Conservation (phyloP, 2,113 vertebrate genomes). For the Atrichornis clamosus region DNA sequence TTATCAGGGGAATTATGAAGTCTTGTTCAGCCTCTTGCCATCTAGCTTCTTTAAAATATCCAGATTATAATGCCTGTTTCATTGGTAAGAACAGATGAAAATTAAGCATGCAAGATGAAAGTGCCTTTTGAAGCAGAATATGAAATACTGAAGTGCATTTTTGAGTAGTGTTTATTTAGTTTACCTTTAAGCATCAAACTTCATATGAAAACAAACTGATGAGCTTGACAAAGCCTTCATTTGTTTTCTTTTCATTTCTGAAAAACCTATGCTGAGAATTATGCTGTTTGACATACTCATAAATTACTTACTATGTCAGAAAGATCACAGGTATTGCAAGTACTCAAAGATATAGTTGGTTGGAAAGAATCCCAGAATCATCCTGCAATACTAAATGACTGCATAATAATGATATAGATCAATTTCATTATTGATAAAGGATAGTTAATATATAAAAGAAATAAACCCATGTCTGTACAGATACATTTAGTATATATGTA, state of each 20-base stretch:
- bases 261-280: not conserved
- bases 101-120: slow-evolving; percentile 9
- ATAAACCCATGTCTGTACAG: not conserved
- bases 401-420: not conserved
- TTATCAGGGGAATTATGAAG: not conserved
- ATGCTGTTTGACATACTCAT: not conserved
- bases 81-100: not conserved
- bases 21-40: not conserved
- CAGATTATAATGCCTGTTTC: not conserved
- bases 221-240: not conserved
- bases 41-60: not conserved
- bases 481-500: not conserved
- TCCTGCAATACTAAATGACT: not conserved
- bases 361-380: not conserved
- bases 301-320: not conserved
- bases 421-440: not conserved
- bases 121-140: slow-evolving; percentile 1
- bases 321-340: not conserved
- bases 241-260: not conserved
- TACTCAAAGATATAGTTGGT: not conserved
- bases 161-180: not conserved
- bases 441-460: not conserved
- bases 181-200: not conserved
- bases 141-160: not conserved
- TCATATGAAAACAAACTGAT: not conserved